These are phyloP conservation scores for Sphaeridia pumilis DNA, from an alignment of 2,888 invertebrate species.

Conservation along the genomic window DNA sequence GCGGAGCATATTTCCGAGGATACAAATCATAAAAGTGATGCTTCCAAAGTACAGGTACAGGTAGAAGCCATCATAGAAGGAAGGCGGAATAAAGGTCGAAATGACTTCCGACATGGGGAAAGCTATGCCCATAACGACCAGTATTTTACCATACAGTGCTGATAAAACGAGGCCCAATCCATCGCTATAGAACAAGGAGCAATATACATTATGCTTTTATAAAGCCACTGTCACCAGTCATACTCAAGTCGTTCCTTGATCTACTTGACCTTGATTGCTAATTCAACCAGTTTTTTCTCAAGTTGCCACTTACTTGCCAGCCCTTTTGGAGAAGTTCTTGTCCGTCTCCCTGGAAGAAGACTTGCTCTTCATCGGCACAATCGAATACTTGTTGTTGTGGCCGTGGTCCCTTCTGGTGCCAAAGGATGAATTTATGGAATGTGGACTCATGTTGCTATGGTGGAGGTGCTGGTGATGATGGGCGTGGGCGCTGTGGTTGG, in stretches of 20 bases:
- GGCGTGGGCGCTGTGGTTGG: neutral
- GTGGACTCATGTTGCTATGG: neutral
- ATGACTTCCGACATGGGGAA: conserved; percentile 94
- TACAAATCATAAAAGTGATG: conserved; percentile 70
- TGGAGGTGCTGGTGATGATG: neutral
- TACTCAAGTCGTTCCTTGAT: too few relatives aligned
- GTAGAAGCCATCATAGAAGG: conserved; percentile 84
- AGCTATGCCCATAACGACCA: conserved; percentile 88
- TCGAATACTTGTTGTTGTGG: conserved; percentile 15
- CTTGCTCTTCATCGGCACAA: conserved; percentile 28
- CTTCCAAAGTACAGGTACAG: conserved; percentile 75
- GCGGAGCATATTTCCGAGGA: conserved; percentile 65
- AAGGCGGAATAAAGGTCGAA: conserved; percentile 83
- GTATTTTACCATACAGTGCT: conserved; percentile 80
- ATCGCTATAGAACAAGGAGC: too few relatives aligned
- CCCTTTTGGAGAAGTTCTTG: conserved; percentile 18
- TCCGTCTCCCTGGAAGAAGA: conserved; percentile 22
- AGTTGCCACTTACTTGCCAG: conserved; percentile 35
- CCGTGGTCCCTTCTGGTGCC: conserved; percentile 17
- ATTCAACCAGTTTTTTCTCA: too few relatives aligned
- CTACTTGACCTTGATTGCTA: too few relatives aligned
- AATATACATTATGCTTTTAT: too few relatives aligned
- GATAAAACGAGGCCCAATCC: conserved; percentile 79
- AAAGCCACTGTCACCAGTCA: too few relatives aligned
- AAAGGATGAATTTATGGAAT: conserved; percentile 8